Conservation (phyloP, 2,888 invertebrate genomes). For the Chorisops tibialis region DNA sequence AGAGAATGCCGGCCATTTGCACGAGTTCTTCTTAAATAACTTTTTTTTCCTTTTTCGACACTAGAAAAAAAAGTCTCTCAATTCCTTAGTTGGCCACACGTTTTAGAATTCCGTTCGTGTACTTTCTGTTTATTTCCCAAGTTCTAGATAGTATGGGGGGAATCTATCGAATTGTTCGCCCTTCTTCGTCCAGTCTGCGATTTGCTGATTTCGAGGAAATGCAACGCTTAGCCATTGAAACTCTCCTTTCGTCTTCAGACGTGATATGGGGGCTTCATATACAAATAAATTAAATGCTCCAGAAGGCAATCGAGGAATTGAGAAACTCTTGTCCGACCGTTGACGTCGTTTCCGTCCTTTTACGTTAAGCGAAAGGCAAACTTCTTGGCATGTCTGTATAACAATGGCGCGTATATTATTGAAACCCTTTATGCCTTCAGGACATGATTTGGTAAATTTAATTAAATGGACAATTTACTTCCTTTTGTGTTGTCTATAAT, state of each 20-base stretch:
- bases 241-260: no score
- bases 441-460: conserved; percentile 31
- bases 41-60: neutral
- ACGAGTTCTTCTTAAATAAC: neutral
- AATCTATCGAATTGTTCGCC: no score
- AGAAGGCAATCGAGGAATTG: neutral
- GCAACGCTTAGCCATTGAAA: no score
- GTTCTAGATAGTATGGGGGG: no score
- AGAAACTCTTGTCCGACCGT: neutral
- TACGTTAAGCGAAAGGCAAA: neutral
- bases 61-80: neutral
- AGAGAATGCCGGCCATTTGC: neutral
- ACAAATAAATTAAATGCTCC: conserved; percentile 2
- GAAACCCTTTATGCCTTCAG: conserved; percentile 27
- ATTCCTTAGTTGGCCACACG: neutral
- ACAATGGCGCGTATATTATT: neutral
- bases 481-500: neutral
- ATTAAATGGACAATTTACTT: conserved; percentile 29
- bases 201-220: no score
- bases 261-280: neutral
- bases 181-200: no score
- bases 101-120: conserved; percentile 7
- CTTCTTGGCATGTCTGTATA: no score
- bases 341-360: neutral
- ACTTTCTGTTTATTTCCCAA: neutral